phyloP scores from a whole-genome alignment of 2,888 invertebrate genomes.

The Diarsia rubi region DNA sequence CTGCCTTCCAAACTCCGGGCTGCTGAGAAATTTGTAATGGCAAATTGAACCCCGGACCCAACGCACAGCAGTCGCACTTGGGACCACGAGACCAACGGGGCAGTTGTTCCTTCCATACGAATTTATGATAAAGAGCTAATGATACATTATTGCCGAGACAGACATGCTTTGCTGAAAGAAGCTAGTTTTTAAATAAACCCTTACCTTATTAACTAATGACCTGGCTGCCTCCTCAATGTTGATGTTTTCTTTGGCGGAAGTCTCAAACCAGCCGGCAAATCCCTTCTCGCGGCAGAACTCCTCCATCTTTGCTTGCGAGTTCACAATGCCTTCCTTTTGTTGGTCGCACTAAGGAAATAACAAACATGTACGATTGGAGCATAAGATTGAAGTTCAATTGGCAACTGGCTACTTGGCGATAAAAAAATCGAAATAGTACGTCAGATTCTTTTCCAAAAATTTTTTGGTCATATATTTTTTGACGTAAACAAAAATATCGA shows the following conservation, averaged over 20 bases:
- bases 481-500: no score
- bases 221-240: slow-evolving; percentile 99
- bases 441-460: no score
- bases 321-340: slow-evolving; percentile 96
- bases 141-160: neutral
- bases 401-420: neutral
- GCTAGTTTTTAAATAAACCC: neutral
- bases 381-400: neutral
- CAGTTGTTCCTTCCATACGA: no score
- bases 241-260: slow-evolving; percentile 98
- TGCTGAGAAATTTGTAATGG: no score
- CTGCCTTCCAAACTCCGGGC: no score
- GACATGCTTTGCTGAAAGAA: neutral
- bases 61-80: no score
- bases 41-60: no score
- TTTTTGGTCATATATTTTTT: no score
- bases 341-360: slow-evolving; percentile 94
- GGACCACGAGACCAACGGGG: no score
- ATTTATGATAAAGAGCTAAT: no score
- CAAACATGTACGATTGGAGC: neutral
- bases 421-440: no score
- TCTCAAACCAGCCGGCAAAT: slow-evolving; percentile 98
- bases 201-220: slow-evolving; percentile 97
- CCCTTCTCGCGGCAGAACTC: slow-evolving; percentile 98
- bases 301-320: slow-evolving; percentile 96